Base-by-base conservation (phyloP, 2,888 invertebrate species). In the Thysanoteuthis rhombus region DNA sequence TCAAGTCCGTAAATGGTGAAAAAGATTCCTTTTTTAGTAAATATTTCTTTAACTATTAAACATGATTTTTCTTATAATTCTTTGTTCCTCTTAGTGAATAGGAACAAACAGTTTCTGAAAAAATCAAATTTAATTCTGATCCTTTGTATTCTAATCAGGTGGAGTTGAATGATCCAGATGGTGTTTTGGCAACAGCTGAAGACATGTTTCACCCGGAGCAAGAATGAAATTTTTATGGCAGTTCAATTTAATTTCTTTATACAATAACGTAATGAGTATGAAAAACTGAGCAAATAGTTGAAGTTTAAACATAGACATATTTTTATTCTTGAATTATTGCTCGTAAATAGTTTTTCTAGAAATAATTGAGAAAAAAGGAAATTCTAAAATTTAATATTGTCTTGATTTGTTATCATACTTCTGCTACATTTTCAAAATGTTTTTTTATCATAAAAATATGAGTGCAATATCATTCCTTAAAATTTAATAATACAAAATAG, bases 181-280 rank as follows among this genome's bases (percentile, higher is more conserved):
- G 47, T 8, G 47, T 93, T 36, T 39, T 93, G n/a, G 36, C 47
- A 28, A n/a, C 47, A 22, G 45, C 93, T 58, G 58, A 93, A 39
- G 52, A 93, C 4, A 47, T n/a, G 12, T 93, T 93, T 47, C 93
- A 58, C n/a, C 93, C 93, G n/a, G 93, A 93, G 42, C 52, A 93
- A 36, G 93, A 47, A 36, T 93, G 47, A 47, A 75, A 36, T 75
- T n/a, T 75, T 3, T 36, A 52, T 52, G 25, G 36, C 75, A 36
- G 0, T 75, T 75, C n/a, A n/a, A 90, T 42, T 40, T 40, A 32
- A 90, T 90, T 32, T 42, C 90, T 90, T 40, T 25, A 38, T 32
- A 40, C 16, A n/a, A 75, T n/a, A n/a, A 75, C 75, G 36, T 36
- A 75, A 75, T 75, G 16, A 36, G 25, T 25, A 52, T 52, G 22